Evolutionary conservation across 2,888 invertebrate species (phyloP).

Genomic region (Tromatobia lineatoria): DNA sequence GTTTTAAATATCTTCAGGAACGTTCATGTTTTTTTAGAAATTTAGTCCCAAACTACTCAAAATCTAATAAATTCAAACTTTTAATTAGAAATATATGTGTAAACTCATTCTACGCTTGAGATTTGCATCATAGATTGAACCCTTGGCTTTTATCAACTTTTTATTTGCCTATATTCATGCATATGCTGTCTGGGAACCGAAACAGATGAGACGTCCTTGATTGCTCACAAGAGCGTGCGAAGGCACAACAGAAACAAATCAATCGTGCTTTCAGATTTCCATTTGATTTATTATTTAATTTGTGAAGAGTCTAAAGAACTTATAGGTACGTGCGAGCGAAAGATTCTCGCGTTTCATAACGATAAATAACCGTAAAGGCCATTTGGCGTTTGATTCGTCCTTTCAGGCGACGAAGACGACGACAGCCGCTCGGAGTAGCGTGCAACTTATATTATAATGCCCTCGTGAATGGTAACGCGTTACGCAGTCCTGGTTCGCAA

Average conservation of each 20-base stretch:
- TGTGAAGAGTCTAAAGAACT: conserved; percentile 12
- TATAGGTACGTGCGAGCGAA: conserved; percentile 22
- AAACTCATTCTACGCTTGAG: too few relatives aligned
- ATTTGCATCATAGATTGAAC: not conserved
- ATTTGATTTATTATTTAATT: conserved; percentile 52
- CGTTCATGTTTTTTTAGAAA: too few relatives aligned
- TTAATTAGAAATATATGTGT: too few relatives aligned
- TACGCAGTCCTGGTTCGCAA: conserved; percentile 65
- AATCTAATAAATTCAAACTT: too few relatives aligned
- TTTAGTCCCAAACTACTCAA: too few relatives aligned
- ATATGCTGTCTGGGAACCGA: not conserved
- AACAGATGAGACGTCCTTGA: not conserved
- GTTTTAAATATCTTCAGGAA: too few relatives aligned
- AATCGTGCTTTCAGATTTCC: conserved; percentile 22
- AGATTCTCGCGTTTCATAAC: conserved; percentile 68
- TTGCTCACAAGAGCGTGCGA: not conserved
- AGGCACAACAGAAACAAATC: conserved; percentile 16
- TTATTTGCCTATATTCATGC: not conserved
- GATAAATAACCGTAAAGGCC: conserved; percentile 67
- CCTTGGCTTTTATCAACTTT: not conserved
- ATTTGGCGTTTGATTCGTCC: conserved; percentile 61
- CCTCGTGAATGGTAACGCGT: conserved; percentile 69
- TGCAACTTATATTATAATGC: conserved; percentile 49
- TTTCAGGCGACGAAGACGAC: conserved; percentile 46
- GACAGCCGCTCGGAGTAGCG: conserved; percentile 34